phyloP scores from a whole-genome alignment of 2,113 vertebrate genomes.

The Alexandromys fortis region DNA sequence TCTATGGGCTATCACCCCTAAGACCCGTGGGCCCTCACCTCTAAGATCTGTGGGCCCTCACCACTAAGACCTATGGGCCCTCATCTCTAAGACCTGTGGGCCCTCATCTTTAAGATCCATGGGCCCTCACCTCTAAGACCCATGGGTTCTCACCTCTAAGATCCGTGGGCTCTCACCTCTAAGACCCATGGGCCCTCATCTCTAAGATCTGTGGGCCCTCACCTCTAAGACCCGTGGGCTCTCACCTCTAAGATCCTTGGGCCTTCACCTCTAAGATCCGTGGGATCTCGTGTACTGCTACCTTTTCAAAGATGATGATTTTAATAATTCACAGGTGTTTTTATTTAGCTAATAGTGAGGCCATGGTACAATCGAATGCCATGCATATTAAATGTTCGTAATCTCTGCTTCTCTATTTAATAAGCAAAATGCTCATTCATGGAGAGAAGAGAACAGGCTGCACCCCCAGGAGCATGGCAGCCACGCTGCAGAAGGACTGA shows the following conservation, averaged over 20 bases:
- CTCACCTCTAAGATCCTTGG: neutral
- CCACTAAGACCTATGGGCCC: rapidly evolving
- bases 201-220: neutral
- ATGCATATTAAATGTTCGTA: neutral
- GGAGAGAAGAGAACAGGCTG: rapidly evolving
- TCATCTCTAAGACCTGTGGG: neutral
- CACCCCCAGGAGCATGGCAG: rapidly evolving
- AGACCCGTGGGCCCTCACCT: neutral
- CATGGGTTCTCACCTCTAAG: neutral
- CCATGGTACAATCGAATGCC: neutral
- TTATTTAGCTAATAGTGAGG: neutral
- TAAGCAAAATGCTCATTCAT: neutral
- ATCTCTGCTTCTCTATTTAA: neutral
- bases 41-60: neutral
- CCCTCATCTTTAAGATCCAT: neutral
- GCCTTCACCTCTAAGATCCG: neutral
- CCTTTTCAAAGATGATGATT: neutral
- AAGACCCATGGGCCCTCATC: neutral
- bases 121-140: neutral
- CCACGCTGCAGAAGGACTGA: neutral
- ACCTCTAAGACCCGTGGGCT: neutral
- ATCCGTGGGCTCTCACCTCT: neutral
- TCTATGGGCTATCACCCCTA: neutral
- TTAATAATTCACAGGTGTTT: neutral
- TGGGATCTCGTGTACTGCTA: no score